Evolutionary conservation across 2,797 vertebrate genomes (phyloP).

Genomic region (Anableps anableps): DNA sequence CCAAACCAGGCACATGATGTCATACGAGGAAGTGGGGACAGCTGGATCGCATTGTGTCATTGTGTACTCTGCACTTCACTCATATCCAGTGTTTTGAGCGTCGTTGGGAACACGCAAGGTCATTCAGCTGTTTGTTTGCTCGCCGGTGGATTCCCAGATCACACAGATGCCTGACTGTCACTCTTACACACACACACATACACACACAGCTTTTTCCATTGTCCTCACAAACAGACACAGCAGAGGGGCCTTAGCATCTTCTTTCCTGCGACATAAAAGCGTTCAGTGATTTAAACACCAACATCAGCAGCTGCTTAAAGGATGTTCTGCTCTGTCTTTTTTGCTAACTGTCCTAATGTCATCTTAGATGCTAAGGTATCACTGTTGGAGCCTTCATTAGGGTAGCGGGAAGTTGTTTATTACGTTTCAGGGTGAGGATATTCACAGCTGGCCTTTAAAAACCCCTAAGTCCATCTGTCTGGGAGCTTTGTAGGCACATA

Average conservation of each 20-base stretch:
- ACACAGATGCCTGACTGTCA: slow-evolving; percentile 22
- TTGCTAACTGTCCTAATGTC: slow-evolving; percentile 2
- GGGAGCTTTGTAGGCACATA: slow-evolving; percentile 41
- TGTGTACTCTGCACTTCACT: slow-evolving; percentile 50
- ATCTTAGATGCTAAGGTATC: not conserved
- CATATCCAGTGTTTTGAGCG: slow-evolving; percentile 32
- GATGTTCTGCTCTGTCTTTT: slow-evolving; percentile 22
- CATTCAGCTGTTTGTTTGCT: slow-evolving; percentile 46
- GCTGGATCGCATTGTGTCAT: slow-evolving; percentile 75
- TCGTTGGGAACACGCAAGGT: slow-evolving; percentile 50
- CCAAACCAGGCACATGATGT: slow-evolving; percentile 78
- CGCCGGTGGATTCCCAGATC: slow-evolving; percentile 28
- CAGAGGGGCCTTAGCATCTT: slow-evolving; percentile 39
- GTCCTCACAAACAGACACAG: slow-evolving; percentile 39
- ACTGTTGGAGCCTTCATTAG: not conserved
- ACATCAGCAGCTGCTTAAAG: not conserved
- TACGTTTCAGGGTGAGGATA: slow-evolving; percentile 30
- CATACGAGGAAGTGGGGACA: slow-evolving; percentile 75
- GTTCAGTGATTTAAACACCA: slow-evolving; percentile 21
- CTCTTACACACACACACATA: slow-evolving; percentile 16
- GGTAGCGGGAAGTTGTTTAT: slow-evolving; percentile 1
- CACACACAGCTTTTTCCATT: slow-evolving; percentile 33
- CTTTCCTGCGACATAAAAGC: slow-evolving; percentile 17
- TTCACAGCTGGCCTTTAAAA: slow-evolving; percentile 50
- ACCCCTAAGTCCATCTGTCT: slow-evolving; percentile 39